Conservation (phyloP, 2,113 vertebrate genomes). For the Pterocles gutturalis region DNA sequence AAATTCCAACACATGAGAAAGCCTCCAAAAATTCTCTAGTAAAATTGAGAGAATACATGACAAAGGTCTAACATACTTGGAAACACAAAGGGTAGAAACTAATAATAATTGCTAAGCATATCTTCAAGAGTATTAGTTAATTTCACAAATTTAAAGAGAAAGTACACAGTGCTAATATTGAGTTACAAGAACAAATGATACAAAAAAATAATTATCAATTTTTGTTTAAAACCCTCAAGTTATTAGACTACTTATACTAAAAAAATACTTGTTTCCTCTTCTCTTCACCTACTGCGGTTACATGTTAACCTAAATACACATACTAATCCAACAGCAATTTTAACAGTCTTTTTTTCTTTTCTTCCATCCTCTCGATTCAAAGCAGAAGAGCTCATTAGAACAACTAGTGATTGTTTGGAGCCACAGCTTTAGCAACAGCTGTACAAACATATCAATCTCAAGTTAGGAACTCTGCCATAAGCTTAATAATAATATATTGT, state of each 20-base stretch:
- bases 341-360: background rate
- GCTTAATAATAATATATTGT: conserved; percentile 2
- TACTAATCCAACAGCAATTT: conserved; percentile 4
- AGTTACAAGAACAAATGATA: background rate
- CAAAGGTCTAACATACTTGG: background rate
- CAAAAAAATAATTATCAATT: background rate
- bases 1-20: background rate
- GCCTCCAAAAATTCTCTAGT: background rate
- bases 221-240: background rate
- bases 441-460: conserved; percentile 62
- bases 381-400: conserved; percentile 56
- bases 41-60: background rate
- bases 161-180: background rate
- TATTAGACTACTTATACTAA: background rate
- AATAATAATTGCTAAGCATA: background rate
- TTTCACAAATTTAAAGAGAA: background rate
- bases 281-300: conserved; percentile 3
- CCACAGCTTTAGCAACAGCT: conserved; percentile 60
- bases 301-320: background rate
- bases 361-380: conserved; percentile 37
- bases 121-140: background rate
- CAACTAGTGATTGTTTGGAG: conserved; percentile 51
- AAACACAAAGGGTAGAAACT: background rate
- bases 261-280: background rate
- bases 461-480: conserved; percentile 47